Percentiles rank a stretch among this genome's conserved stretches.
Conservation (phyloP, 2,888 invertebrate genomes). For the Clivina fossor region DNA sequence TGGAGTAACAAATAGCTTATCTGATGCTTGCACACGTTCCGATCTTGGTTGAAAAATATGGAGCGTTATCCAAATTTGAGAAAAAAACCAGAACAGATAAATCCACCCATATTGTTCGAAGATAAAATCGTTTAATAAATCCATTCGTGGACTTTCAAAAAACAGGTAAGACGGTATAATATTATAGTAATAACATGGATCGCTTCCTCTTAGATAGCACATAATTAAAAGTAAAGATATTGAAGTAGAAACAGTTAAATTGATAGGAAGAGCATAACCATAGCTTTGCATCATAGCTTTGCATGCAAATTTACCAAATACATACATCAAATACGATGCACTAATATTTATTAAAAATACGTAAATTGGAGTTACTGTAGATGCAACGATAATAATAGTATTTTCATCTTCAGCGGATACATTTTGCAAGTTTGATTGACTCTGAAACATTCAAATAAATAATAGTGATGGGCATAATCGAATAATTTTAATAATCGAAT, state of each 20-base stretch:
- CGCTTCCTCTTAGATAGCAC: conserved; percentile 82
- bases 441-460: too few species aligned
- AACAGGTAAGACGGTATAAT: conserved; percentile 87
- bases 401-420: conserved; percentile 74
- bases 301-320: conserved; percentile 94
- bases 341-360: conserved; percentile 79
- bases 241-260: conserved; percentile 86
- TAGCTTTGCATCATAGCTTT: conserved; percentile 96
- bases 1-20: conserved; percentile 91
- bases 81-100: conserved; percentile 89
- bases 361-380: conserved; percentile 71
- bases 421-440: conserved; percentile 62
- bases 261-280: conserved; percentile 95
- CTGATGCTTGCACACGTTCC: conserved; percentile 94
- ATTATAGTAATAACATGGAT: conserved; percentile 86
- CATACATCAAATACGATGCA: conserved; percentile 85
- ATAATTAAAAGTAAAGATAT: conserved; percentile 85
- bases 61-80: conserved; percentile 94
- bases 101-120: conserved; percentile 89
- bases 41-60: conserved; percentile 99
- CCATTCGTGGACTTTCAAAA: conserved; percentile 85
- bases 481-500: too few species aligned
- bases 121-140: conserved; percentile 80
- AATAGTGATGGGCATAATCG: too few species aligned
- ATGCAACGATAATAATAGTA: conserved; percentile 70